Evolutionary conservation across 2,797 vertebrate genomes (phyloP).

Genomic region (Mus minutoides): DNA sequence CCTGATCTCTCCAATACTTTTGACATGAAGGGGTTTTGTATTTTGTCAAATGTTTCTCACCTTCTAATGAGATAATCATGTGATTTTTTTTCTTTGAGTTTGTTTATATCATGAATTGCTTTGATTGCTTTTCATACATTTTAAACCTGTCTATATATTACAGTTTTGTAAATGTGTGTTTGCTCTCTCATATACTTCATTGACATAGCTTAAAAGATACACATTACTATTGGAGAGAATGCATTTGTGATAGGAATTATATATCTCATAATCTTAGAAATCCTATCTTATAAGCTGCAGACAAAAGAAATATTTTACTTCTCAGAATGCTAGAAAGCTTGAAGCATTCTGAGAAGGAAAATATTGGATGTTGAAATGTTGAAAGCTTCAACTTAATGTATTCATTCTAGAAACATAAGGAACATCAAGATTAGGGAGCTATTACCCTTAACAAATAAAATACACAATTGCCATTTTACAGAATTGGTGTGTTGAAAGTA

Average conservation of each 20-base stretch:
- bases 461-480: neutral
- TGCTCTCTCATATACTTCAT: neutral
- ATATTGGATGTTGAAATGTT: too few relatives aligned
- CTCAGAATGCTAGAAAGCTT: neutral
- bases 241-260: neutral
- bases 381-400: neutral
- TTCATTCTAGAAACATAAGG: neutral
- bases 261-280: neutral
- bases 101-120: neutral
- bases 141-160: neutral
- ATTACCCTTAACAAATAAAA: conserved; percentile 12
- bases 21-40: neutral
- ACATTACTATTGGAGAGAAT: neutral
- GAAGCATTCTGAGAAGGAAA: too few relatives aligned
- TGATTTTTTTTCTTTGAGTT: neutral
- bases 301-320: conserved; percentile 2
- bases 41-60: neutral
- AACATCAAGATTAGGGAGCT: neutral
- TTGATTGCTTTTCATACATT: neutral
- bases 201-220: neutral
- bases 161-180: neutral
- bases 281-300: neutral
- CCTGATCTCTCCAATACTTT: neutral
- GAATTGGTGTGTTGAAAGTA: neutral
- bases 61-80: neutral